A percentile compares a stretch with the other conserved stretches of the same genome.
These are phyloP conservation scores for Autographa gamma DNA, from an alignment of 2,888 invertebrate genomes.

Conservation along the genomic window DNA sequence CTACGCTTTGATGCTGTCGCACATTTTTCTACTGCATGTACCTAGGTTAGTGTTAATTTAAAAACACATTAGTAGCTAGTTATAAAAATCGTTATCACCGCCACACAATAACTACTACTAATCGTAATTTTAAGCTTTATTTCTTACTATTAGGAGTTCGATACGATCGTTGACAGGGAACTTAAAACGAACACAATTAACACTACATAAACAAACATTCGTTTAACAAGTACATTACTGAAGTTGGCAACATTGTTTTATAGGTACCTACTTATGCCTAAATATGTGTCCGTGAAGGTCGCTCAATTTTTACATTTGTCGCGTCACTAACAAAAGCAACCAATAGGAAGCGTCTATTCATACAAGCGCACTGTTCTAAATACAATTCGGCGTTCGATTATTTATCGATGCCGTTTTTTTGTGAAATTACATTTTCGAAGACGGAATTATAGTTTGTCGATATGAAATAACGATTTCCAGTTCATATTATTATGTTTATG, in stretches of 20 bases:
- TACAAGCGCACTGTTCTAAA: constrained; percentile 58
- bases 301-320: constrained; percentile 63
- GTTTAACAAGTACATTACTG: constrained; percentile 24
- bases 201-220: constrained; percentile 4
- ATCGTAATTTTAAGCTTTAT: constrained; percentile 20
- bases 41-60: constrained; percentile 5
- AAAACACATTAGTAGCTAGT: background rate
- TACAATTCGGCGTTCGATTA: constrained; percentile 53
- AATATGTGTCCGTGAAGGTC: constrained; percentile 65
- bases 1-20: constrained; percentile 27
- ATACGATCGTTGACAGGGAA: background rate
- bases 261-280: constrained; percentile 37
- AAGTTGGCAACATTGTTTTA: constrained; percentile 54
- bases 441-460: constrained; percentile 6
- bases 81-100: too few species aligned
- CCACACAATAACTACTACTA: background rate
- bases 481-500: background rate
- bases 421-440: constrained; percentile 4
- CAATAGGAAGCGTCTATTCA: constrained; percentile 59
- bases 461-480: background rate
- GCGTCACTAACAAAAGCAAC: constrained; percentile 39
- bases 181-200: background rate
- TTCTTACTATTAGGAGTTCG: background rate
- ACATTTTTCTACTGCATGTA: constrained; percentile 13
- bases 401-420: constrained; percentile 31